Conservation (phyloP, 2,888 invertebrate genomes). For the Cinara cedri region DNA sequence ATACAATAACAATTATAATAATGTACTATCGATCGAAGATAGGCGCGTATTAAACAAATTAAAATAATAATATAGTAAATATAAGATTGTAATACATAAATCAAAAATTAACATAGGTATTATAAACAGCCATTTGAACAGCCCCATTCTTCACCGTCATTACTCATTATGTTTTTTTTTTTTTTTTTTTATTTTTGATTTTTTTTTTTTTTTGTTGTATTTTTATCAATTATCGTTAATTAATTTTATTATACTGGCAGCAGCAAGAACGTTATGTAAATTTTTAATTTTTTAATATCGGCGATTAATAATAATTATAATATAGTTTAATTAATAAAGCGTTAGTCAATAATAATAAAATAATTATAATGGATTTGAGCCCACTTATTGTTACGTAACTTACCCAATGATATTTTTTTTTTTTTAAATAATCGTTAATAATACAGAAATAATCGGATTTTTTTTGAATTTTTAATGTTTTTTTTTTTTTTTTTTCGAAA, state of each 20-base stretch:
- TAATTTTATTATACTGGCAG: slow-evolving; percentile 7
- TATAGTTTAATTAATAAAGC: slow-evolving; percentile 47
- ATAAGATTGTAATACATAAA: slow-evolving; percentile 5
- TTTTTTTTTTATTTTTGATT: too few relatives aligned
- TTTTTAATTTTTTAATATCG: slow-evolving; percentile 22
- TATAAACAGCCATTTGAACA: slow-evolving; percentile 43
- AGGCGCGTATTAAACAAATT: background rate
- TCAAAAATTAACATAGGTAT: background rate
- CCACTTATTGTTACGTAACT: slow-evolving; percentile 2
- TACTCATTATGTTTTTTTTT: slow-evolving; percentile 24
- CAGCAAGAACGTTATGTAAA: slow-evolving; percentile 25
- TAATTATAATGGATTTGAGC: slow-evolving; percentile 47
- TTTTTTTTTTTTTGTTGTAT: background rate
- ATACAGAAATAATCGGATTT: slow-evolving; percentile 40
- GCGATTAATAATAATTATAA: background rate
- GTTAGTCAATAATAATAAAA: slow-evolving; percentile 46
- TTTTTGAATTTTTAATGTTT: too few relatives aligned
- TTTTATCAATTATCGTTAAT: slow-evolving; percentile 1
- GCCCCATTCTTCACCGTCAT: slow-evolving; percentile 17
- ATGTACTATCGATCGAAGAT: slow-evolving; percentile 30
- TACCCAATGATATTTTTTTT: slow-evolving; percentile 34
- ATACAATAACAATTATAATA: slow-evolving; percentile 33
- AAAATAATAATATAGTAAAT: slow-evolving; percentile 12
- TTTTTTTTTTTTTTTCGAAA: too few relatives aligned
- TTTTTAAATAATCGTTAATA: too few relatives aligned